phyloP scores from a whole-genome alignment of 2,113 vertebrate species.

The Brachyhypopomus gauderio region DNA sequence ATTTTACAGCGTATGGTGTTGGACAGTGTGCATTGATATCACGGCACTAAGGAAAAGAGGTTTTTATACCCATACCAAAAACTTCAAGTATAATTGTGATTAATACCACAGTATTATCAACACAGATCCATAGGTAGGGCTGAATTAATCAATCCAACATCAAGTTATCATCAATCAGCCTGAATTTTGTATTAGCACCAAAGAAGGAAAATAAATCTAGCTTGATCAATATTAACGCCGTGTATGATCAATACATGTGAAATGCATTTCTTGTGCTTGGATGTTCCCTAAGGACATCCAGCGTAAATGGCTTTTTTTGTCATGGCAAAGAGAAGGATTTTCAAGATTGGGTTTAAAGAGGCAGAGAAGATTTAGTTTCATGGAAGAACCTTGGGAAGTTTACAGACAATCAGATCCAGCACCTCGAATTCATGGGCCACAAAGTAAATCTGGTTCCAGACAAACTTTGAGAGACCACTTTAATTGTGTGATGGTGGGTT shows the following conservation, averaged over 20 bases:
- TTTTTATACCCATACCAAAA: neutral
- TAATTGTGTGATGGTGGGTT: neutral
- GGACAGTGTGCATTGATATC: no score
- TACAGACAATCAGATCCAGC: neutral
- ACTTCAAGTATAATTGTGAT: slow-evolving; percentile 5
- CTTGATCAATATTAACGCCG: slow-evolving; percentile 48
- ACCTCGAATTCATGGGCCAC: neutral
- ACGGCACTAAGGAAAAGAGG: neutral
- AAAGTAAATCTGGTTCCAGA: slow-evolving; percentile 2
- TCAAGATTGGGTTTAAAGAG: neutral
- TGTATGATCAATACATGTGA: slow-evolving; percentile 46
- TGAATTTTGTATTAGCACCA: slow-evolving; percentile 31
- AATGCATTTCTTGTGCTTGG: slow-evolving; percentile 22
- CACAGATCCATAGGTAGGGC: slow-evolving; percentile 11
- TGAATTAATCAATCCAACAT: slow-evolving; percentile 35
- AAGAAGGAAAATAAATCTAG: slow-evolving; percentile 49
- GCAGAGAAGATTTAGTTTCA: no score
- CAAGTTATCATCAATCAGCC: slow-evolving; percentile 41
- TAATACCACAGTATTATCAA: neutral
- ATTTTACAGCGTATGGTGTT: no score
- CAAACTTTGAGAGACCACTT: neutral
- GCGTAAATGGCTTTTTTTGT: slow-evolving; percentile 18
- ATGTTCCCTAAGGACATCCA: slow-evolving; percentile 3
- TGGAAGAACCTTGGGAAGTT: neutral
- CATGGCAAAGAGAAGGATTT: neutral